Evolutionary conservation across 1,140 invertebrate genomes (phyloP), one percentile per base, ranked within the genome.

Genomic region (Drosophila hydei): DNA sequence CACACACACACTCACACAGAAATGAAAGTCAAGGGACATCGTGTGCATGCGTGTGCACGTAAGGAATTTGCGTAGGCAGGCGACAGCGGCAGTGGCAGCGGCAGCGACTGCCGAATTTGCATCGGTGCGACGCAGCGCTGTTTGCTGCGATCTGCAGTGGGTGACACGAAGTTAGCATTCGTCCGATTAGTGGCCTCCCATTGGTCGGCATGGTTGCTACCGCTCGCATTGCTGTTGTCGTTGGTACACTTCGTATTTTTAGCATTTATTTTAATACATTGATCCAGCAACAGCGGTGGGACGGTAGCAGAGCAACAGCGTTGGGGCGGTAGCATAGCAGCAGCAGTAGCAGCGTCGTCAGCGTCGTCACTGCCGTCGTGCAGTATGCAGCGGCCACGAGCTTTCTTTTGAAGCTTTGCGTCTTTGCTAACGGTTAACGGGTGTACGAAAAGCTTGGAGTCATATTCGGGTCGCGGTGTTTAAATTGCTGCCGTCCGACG

Each of bases 401-500:
- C 58, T 61, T 38, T 50, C 42, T 60, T 25, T 38, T 19, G 25
- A 12, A n/a, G 55, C 33, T 67, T 55, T 51, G 38, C 30, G 43
- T 47, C 42, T 42, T 18, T 40, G 42, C 38, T 52, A 68, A 33
- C 36, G 64, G 23, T 30, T 42, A 14, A 11, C 38, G n/a, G 38
- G 6, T 40, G 6, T 40, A 40, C 33, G 36, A 50, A 60, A 58
- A 25, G 55, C 61, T 63, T 42, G 30, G 11, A 33, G 30, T 11
- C 30, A 16, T 42, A 14, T 18, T 42, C 18, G 42, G 62, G 42
- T 36, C 16, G n/a, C 19, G 14, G 2, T 42, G 42, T 21, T 74
- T 77, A 58, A 70, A 61, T 76, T 33, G 38, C 9, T 43, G 23
- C 23, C 25, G 36, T 27, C 33, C 21, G 33, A 4, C 12, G n/a